Percentiles rank a stretch among this genome's conserved stretches.
phyloP scores from a whole-genome alignment of 2,113 vertebrate species.

The Speoplatyrhinus poulsoni region DNA sequence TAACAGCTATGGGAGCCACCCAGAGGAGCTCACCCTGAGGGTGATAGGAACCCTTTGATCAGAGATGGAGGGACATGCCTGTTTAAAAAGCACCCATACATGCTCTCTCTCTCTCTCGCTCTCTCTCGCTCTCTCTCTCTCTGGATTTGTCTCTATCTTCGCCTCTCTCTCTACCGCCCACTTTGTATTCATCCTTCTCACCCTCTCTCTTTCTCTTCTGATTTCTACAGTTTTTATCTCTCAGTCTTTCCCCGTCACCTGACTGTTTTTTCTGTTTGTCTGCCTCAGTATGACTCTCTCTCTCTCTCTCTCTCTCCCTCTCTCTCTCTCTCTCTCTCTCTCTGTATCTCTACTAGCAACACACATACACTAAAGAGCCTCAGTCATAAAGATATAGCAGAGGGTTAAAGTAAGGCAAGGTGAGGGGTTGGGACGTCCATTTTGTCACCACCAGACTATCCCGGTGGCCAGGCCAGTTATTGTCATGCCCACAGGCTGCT shows the following conservation, averaged over 20 bases:
- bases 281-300: not conserved
- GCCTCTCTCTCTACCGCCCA: conserved; percentile 14
- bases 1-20: conserved; percentile 60
- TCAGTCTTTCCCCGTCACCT: conserved; percentile 6
- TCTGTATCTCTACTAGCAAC: not conserved
- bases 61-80: conserved; percentile 66
- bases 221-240: conserved; percentile 1
- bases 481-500: conserved; percentile 38
- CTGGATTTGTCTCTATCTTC: not conserved
- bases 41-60: conserved; percentile 71
- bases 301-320: conserved; percentile 8
- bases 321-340: not conserved
- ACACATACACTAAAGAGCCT: not conserved
- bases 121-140: conserved; percentile 31
- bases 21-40: conserved; percentile 57
- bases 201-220: conserved; percentile 7
- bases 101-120: conserved; percentile 27
- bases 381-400: not conserved
- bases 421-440: conserved; percentile 17
- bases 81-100: conserved; percentile 51
- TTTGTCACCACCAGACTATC: conserved; percentile 8
- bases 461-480: conserved; percentile 27
- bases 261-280: not conserved
- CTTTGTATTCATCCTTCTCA: conserved; percentile 28
- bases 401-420: not conserved